Conservation (phyloP, 1,140 invertebrate species). For the Probaryconus sp. region DNA sequence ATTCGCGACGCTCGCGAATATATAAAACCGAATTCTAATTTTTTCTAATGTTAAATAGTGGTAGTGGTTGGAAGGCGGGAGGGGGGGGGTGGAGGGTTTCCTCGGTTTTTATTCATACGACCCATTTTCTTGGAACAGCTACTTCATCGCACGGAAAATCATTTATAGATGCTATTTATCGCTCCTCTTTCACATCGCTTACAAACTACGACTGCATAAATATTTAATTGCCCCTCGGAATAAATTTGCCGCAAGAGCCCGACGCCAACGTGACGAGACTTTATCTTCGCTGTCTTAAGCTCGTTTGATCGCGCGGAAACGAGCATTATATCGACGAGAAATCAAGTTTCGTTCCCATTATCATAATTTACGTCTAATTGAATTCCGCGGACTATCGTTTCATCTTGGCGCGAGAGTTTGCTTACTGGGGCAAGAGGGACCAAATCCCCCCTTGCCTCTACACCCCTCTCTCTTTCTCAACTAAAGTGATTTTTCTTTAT, state of each 20-base stretch:
- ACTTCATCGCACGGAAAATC: conserved; percentile 42
- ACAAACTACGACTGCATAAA: conserved; percentile 50
- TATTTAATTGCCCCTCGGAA: conserved; percentile 53
- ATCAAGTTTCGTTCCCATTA: conserved; percentile 43
- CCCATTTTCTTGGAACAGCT: conserved; percentile 36
- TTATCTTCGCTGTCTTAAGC: conserved; percentile 41
- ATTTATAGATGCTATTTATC: conserved; percentile 58
- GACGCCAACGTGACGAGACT: conserved; percentile 45
- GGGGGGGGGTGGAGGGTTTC: too few species aligned
- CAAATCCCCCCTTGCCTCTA: too few species aligned
- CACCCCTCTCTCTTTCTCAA: too few species aligned
- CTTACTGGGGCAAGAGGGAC: too few species aligned
- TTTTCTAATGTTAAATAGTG: conserved; percentile 33
- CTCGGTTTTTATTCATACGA: conserved; percentile 54
- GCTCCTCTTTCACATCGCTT: conserved; percentile 48
- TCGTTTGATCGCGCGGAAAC: conserved; percentile 42
- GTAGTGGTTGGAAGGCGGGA: too few species aligned
- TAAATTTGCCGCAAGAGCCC: conserved; percentile 49
- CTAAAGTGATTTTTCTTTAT: too few species aligned
- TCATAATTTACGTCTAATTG: conserved; percentile 56
- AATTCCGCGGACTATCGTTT: conserved; percentile 52
- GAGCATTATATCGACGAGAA: conserved; percentile 47
- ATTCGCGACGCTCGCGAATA: too few species aligned
- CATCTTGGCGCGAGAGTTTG: conserved; percentile 28
- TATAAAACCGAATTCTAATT: conserved; percentile 13